These are phyloP conservation scores for Poeciliopsis turneri DNA, from an alignment of 2,797 vertebrate species.

Conservation along the genomic window DNA sequence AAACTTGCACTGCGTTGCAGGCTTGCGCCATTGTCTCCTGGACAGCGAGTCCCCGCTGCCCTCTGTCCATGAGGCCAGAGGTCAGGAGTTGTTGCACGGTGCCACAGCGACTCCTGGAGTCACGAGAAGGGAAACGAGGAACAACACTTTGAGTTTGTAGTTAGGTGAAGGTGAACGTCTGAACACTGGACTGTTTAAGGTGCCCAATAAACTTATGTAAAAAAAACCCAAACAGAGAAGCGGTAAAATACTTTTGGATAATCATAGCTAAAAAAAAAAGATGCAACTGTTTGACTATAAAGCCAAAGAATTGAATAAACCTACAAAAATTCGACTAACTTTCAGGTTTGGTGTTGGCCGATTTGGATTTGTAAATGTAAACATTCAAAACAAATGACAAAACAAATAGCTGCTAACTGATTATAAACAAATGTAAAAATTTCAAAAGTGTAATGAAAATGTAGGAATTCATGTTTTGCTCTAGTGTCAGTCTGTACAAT, in stretches of 20 bases:
- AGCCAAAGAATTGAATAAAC: neutral
- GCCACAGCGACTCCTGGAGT: conserved; percentile 61
- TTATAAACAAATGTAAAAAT: neutral
- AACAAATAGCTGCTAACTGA: too few relatives aligned
- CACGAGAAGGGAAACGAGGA: neutral
- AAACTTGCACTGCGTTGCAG: conserved; percentile 53
- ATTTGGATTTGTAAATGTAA: neutral
- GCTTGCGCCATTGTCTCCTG: conserved; percentile 58
- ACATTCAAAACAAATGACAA: too few relatives aligned
- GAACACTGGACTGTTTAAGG: neutral
- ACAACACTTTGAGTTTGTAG: neutral
- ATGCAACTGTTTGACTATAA: neutral
- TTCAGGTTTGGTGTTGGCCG: neutral
- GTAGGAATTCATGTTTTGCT: neutral
- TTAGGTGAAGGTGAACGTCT: neutral
- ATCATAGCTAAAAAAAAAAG: neutral
- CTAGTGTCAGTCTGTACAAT: neutral
- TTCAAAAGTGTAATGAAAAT: neutral
- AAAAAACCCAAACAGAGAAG: neutral
- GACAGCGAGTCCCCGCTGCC: conserved; percentile 79
- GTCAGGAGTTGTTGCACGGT: conserved; percentile 27
- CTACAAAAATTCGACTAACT: too few relatives aligned
- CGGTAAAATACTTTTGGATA: neutral
- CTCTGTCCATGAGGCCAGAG: conserved; percentile 56
- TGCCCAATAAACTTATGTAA: neutral